These are phyloP conservation scores for Lytechinus pictus DNA, from an alignment of 35 echinoderm and acorn worm species.

Conservation along the genomic window DNA sequence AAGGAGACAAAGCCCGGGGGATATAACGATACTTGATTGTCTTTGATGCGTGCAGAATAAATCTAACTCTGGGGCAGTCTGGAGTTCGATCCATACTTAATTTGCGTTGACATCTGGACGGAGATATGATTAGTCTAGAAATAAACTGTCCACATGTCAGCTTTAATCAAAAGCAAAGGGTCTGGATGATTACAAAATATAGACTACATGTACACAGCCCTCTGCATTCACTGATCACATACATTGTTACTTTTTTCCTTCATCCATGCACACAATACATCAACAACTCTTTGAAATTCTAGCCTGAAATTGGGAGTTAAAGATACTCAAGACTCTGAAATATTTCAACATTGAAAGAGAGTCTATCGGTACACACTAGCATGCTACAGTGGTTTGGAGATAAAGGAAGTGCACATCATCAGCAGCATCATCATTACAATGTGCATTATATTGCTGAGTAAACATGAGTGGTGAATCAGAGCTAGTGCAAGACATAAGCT, in stretches of 20 bases:
- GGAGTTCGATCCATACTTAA: background rate
- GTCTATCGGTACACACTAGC: too few relatives aligned
- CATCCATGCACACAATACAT: too few relatives aligned
- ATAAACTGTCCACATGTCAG: too few relatives aligned
- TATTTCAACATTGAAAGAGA: too few relatives aligned
- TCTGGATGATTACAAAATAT: too few relatives aligned
- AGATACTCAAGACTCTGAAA: too few relatives aligned
- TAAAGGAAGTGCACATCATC: background rate
- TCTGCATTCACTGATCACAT: too few relatives aligned
- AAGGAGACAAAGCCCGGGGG: background rate
- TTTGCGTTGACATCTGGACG: slow-evolving; percentile 9
- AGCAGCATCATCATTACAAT: background rate
- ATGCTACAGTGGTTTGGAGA: background rate
- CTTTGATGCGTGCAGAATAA: slow-evolving; percentile 2
- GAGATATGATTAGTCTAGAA: background rate
- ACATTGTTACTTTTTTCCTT: too few relatives aligned
- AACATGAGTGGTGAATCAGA: background rate
- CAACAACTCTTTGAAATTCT: too few relatives aligned
- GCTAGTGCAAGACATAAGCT: background rate
- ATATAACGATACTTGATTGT: background rate
- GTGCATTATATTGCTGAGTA: background rate
- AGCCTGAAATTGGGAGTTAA: too few relatives aligned
- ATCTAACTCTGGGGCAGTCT: background rate
- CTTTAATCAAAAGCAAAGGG: too few relatives aligned
- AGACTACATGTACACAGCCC: too few relatives aligned